Evolutionary conservation across 64 coral and sea anemone species (phyloP).

Genomic region (Stichodactyla mertensii): DNA sequence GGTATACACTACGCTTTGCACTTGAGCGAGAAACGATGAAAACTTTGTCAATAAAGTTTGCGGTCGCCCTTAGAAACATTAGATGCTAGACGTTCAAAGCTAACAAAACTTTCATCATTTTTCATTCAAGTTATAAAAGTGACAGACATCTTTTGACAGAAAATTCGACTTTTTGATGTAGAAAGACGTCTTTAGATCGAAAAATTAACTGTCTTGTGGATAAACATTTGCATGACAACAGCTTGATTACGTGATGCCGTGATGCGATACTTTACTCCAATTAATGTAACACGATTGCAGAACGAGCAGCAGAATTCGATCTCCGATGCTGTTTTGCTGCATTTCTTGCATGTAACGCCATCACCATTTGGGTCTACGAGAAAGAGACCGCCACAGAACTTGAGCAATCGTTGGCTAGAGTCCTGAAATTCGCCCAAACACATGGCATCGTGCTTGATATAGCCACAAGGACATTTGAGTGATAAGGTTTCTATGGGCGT

Average conservation of each 20-base stretch:
- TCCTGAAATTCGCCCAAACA: conserved; percentile 34
- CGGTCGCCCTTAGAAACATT: too few species aligned
- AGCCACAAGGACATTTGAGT: conserved; percentile 55
- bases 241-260: neutral
- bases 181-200: too few species aligned
- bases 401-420: conserved; percentile 1
- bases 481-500: conserved; percentile 45
- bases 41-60: too few species aligned
- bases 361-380: conserved; percentile 23
- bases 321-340: neutral
- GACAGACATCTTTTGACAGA: too few species aligned
- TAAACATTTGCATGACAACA: too few species aligned
- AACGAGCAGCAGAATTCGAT: conserved; percentile 40
- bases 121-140: too few species aligned
- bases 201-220: too few species aligned
- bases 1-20: too few species aligned
- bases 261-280: conserved; percentile 43
- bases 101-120: too few species aligned
- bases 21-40: too few species aligned
- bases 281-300: conserved; percentile 30
- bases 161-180: too few species aligned
- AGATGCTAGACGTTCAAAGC: too few species aligned
- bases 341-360: conserved; percentile 47
- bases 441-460: conserved; percentile 45
- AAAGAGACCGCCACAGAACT: conserved; percentile 48